Conservation (phyloP, 2,797 vertebrate species). For the Sebastes hopkinsi region DNA sequence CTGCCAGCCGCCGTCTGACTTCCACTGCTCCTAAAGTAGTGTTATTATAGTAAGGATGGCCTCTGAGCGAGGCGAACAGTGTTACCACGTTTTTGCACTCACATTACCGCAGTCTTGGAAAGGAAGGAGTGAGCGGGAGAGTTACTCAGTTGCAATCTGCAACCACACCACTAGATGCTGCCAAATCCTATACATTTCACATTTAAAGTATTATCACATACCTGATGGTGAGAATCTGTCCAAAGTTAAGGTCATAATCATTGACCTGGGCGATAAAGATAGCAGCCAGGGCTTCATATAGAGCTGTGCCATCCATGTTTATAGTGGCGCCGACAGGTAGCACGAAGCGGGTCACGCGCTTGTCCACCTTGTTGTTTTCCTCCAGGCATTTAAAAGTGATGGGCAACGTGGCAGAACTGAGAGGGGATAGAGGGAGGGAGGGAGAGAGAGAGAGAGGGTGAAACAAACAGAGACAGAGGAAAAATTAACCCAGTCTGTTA, state of each 20-base stretch:
- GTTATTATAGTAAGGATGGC: too few relatives aligned
- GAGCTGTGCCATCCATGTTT: conserved; percentile 89
- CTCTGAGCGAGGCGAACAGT: too few relatives aligned
- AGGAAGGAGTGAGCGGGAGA: too few relatives aligned
- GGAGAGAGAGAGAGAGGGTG: neutral
- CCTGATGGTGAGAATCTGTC: conserved; percentile 90
- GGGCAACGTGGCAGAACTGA: conserved; percentile 86
- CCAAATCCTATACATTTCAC: too few relatives aligned
- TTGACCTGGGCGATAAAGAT: conserved; percentile 92
- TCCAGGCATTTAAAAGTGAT: conserved; percentile 89
- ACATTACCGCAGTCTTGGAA: too few relatives aligned
- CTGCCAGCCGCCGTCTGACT: too few relatives aligned
- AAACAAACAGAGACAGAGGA: neutral
- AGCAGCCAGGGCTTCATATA: conserved; percentile 89
- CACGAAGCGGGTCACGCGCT: conserved; percentile 87
- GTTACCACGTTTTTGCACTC: too few relatives aligned
- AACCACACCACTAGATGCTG: too few relatives aligned
- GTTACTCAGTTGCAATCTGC: too few relatives aligned
- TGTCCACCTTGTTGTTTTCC: conserved; percentile 87
- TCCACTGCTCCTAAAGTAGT: too few relatives aligned
- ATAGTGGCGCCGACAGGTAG: conserved; percentile 89
- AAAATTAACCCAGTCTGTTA: neutral
- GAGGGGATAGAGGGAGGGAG: neutral
- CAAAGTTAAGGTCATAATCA: conserved; percentile 81
- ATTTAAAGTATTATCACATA: conserved; percentile 34